phyloP scores from a whole-genome alignment of 2,888 invertebrate genomes.

The Alloscopus bannaensis region DNA sequence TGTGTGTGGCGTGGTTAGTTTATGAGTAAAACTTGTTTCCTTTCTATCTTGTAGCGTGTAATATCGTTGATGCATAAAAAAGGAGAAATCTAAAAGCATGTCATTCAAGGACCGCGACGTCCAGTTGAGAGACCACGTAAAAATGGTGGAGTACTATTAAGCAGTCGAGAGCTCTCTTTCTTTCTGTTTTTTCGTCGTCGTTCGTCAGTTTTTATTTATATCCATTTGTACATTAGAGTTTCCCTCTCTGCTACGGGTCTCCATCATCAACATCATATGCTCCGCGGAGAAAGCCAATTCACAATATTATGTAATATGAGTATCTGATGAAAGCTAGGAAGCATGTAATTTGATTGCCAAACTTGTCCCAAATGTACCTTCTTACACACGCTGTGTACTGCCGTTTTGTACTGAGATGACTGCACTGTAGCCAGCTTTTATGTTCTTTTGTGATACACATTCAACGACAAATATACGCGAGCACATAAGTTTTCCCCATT shows the following conservation, averaged over 20 bases:
- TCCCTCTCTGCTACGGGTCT: background rate
- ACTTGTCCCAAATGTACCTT: constrained; percentile 39
- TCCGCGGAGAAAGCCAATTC: background rate
- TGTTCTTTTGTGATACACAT: constrained; percentile 11
- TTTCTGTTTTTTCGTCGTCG: background rate
- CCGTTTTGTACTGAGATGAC: background rate
- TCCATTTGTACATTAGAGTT: background rate
- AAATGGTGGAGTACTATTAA: background rate
- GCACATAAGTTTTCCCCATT: no score
- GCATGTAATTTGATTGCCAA: constrained; percentile 62
- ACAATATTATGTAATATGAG: constrained; percentile 21
- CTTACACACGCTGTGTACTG: background rate
- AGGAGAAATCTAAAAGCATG: constrained; percentile 50
- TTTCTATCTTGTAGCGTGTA: no score
- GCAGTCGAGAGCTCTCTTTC: constrained; percentile 14
- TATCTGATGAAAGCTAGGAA: constrained; percentile 52
- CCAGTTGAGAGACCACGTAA: constrained; percentile 34
- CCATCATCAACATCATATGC: background rate
- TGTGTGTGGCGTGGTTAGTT: no score
- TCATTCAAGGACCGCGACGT: constrained; percentile 44
- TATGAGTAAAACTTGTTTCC: constrained; percentile 55
- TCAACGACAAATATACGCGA: no score
- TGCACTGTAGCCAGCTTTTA: no score
- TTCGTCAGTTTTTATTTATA: constrained; percentile 33
- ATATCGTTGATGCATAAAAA: constrained; percentile 50